A percentile compares a stretch with the other conserved stretches of the same genome.
Conservation (phyloP, 2,797 vertebrate genomes). For the Luscinia luscinia region DNA sequence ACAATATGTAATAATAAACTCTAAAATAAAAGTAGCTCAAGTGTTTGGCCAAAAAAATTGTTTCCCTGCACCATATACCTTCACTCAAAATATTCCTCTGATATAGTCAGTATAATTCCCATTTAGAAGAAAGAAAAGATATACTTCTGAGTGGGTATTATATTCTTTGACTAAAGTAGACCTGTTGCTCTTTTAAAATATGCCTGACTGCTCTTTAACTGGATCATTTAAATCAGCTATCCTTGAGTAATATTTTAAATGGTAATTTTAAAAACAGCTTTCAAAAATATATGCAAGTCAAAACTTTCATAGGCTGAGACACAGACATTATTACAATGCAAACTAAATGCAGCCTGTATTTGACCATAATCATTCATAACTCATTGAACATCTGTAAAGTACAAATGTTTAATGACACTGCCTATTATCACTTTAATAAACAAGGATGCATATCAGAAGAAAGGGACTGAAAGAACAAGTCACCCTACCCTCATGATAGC, state of each 20-base stretch:
- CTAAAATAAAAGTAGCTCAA: slow-evolving; percentile 16
- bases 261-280: slow-evolving; percentile 37
- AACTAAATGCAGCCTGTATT: slow-evolving; percentile 66
- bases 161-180: slow-evolving; percentile 52
- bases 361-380: slow-evolving; percentile 67
- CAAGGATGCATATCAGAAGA: slow-evolving; percentile 75
- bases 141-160: slow-evolving; percentile 40
- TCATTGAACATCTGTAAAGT: slow-evolving; percentile 72
- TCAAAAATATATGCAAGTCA: slow-evolving; percentile 49
- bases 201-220: slow-evolving; percentile 54
- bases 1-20: slow-evolving; percentile 32
- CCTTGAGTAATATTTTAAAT: slow-evolving; percentile 67
- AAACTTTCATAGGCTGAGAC: slow-evolving; percentile 63
- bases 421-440: slow-evolving; percentile 73
- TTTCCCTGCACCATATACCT: slow-evolving; percentile 52
- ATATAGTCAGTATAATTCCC: slow-evolving; percentile 3
- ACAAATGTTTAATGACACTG: slow-evolving; percentile 74
- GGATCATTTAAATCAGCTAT: slow-evolving; percentile 63
- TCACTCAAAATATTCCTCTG: slow-evolving; percentile 45
- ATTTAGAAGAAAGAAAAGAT: slow-evolving; percentile 55
- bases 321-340: slow-evolving; percentile 65
- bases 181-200: slow-evolving; percentile 54
- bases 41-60: slow-evolving; percentile 8
- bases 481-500: slow-evolving; percentile 59
- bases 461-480: slow-evolving; percentile 64